Evolutionary conservation across 2,113 vertebrate genomes (phyloP).

Genomic region (Acrocephalus arundinaceus): DNA sequence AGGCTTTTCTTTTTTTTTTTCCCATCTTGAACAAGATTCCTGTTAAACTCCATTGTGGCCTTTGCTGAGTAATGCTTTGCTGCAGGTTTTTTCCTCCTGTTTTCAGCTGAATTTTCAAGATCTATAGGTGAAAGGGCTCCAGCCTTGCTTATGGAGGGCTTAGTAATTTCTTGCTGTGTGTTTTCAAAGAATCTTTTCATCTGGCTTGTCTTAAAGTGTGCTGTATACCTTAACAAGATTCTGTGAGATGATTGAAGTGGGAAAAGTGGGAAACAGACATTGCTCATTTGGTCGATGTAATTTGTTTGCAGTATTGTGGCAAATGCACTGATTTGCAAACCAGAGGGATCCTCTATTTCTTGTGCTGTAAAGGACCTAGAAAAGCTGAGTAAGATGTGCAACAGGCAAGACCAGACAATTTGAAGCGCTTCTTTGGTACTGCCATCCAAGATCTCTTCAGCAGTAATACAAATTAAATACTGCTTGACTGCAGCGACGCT

Average conservation of each 20-base stretch:
- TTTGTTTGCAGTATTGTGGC: not conserved
- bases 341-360: not conserved
- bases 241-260: not conserved
- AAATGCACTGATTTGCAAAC: not conserved
- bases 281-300: accelerated
- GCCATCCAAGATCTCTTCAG: conserved; percentile 5
- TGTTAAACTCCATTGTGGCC: not conserved
- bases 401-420: not conserved
- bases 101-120: not conserved
- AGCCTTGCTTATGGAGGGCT: not conserved
- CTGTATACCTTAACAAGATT: not conserved
- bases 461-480: conserved; percentile 21
- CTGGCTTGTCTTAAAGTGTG: not conserved
- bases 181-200: not conserved
- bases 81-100: not conserved
- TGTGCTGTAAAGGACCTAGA: not conserved
- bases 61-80: not conserved
- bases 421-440: not conserved
- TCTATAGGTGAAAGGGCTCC: not conserved
- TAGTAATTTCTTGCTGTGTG: not conserved
- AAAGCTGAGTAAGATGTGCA: conserved; percentile 7
- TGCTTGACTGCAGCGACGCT: not conserved
- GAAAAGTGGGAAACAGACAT: not conserved
- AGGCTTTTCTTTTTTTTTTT: accelerated
- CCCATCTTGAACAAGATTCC: not conserved